Evolutionary conservation across 2,113 vertebrate genomes (phyloP), one percentile per base, ranked within the genome.

Genomic region (Casuarius casuarius): DNA sequence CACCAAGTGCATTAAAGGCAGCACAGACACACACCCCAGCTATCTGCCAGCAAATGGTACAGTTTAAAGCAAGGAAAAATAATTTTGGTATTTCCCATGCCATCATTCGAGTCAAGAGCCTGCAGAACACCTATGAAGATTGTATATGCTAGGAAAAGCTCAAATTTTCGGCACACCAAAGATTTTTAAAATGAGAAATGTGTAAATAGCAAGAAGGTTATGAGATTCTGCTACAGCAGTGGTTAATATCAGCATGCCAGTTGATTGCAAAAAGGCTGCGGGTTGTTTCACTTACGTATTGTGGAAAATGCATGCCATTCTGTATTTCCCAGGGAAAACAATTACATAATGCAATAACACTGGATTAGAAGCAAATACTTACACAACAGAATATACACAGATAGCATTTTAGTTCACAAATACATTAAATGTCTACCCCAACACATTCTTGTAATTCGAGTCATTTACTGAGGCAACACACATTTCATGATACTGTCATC

Each of bases 271-370:
- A 98, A 97, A 96, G 97, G 98, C 98, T 97, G 97, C 84, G 94
- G 96, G 97, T 97, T 97, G 95, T 96, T 98, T 98, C 98, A 99
- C 99, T 99, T 99, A 99, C 98, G 98, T 99, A 99, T 99, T 98
- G 98, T 98, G 98, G 98, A 98, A 99, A 99, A 98, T 98, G 98
- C 98, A 99, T 99, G 99, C 98, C 98, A 98, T 99, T 99, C 99
- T 99, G 98, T 98, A 98, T 98, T 98, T 97, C 97, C 97, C 98
- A 97, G 97, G 97, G 96, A 98, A 98, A 98, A 99, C 97, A 98
- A 98, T 99, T 98, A 98, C 97, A 99, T 97, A 99, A 98, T 97
- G 98, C 98, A 98, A 99, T 98, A 99, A 99, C 98, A 99, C 97
- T 98, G 98, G 98, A 98, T 99, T 98, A 99, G 98, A 99, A 97